Evolutionary conservation across 2,888 invertebrate genomes (phyloP).

Genomic region (Zygogramma bicolorata): DNA sequence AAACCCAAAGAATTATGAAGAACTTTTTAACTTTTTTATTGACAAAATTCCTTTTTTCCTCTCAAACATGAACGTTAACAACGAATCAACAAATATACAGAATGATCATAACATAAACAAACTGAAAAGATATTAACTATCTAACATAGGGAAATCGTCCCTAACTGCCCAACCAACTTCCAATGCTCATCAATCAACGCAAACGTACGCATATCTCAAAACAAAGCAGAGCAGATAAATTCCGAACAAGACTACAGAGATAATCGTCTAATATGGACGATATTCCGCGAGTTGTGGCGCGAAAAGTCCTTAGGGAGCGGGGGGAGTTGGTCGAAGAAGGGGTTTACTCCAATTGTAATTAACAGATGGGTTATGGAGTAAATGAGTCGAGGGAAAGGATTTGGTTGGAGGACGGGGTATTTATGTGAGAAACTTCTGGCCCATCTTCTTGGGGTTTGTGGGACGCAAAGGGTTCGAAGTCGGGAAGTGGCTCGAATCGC

Average conservation of each 20-base stretch:
- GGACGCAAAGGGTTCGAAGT: background rate
- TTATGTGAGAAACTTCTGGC: slow-evolving; percentile 44
- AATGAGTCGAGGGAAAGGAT: slow-evolving; percentile 51
- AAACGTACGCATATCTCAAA: slow-evolving; percentile 10
- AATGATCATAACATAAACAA: too few relatives aligned
- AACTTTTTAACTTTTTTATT: too few relatives aligned
- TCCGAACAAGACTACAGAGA: slow-evolving; percentile 12
- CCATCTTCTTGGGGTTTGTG: background rate
- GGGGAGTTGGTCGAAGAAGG: slow-evolving; percentile 11
- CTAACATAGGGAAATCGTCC: background rate
- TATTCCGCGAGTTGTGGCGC: background rate
- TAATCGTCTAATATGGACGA: slow-evolving; percentile 24
- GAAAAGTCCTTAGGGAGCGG: slow-evolving; percentile 12
- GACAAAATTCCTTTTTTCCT: too few relatives aligned
- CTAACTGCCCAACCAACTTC: background rate
- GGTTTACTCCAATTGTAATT: slow-evolving; percentile 45
- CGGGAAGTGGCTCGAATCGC: background rate
- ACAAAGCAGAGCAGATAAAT: slow-evolving; percentile 17
- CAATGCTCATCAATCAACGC: slow-evolving; percentile 12
- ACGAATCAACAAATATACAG: too few relatives aligned
- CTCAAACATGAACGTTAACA: too few relatives aligned
- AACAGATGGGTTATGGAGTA: slow-evolving; percentile 55
- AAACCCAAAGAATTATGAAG: too few relatives aligned
- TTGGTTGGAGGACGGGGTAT: slow-evolving; percentile 52
- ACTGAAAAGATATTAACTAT: too few relatives aligned